Base-by-base conservation (phyloP, 1,140 invertebrate species). In the Macrobrachium nipponense region DNA sequence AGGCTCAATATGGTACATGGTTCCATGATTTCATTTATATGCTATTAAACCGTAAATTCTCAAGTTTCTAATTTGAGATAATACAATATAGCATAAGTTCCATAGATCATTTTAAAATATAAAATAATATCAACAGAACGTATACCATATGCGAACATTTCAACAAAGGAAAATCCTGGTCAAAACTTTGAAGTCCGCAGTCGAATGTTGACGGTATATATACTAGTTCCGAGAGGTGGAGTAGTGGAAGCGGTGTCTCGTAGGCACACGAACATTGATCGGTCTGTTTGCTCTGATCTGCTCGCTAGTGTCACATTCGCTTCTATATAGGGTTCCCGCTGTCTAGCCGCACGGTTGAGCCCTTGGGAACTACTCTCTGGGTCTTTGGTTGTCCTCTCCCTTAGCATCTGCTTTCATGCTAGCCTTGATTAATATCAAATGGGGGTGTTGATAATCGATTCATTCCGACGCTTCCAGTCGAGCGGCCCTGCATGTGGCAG, bases 211-310 rank as follows among this genome's bases (percentile, higher is more conserved):
- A 58, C 68, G 0, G 15, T 78, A 78, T 68, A 85, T 85, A 85
- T 78, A 78, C 15, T 17, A 2, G n/a, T 14, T 12, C 18, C 14
- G 5, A 10, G 8, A 5, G 0, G 4, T 0, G 6, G 8, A 11
- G 12, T 59, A 27, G 27, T 59, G 84, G 84, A 86, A 86, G 84
- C 84, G 77, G 84, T 86, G 84, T 86, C 84, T 86, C 77, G 84
- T 86, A 86, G 84, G 75, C 84, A 86, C 84, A 80, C 84, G 84
- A 86, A 86, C 84, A 86, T 86, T 86, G 84, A 86, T 86, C 84
- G 84, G 84, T 86, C 84, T 44, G 59, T 51, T 80, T 86, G 77
- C 78, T 86, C 84, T 86, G 84, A 80, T 86, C 84, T 86, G 84
- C 84, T 86, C 84, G 84, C 78, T 86, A 86, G 84, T 85, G 84